Evolutionary conservation across 1,140 invertebrate species (phyloP), one percentile per base, ranked within the genome.

Genomic region (Ostrea denselamellosa): DNA sequence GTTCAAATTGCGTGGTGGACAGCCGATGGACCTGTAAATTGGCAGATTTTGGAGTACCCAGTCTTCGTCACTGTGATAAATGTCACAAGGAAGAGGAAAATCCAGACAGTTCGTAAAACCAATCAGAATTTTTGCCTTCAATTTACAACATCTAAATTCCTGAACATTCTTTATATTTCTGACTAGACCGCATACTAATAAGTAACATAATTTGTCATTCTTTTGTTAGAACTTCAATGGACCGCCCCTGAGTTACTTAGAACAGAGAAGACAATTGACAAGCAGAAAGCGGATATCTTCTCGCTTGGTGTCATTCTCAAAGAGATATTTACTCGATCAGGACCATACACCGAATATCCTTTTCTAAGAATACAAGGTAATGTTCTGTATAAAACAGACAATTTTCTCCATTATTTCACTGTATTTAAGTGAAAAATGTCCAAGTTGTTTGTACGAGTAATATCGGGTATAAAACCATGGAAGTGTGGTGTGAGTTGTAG

Each of bases 11-110:
- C 91, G 97, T 99, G 81, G 97, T 99, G 68, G 98, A 98, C 85
- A 98, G 97, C 91, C 96, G 98, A 81, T 99, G 98, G 98, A 98
- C 98, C 94, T 96, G 99, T 54, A 97, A 98, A 96, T 96, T 99
- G 77, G 97, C 98, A 19, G 98, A 99, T 96, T 99, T 98, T 95
- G 98, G 98, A 85, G 96, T 99, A 34, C 97, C 98, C 3, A 89
- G 83, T 25, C 87, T 93, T 19, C 86, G 93, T 53, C 54, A 81
- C 0, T 86, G 87, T 56, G 91, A 91, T n/a, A 90, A 90, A 87
- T 51, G 85, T 25, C 86, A 86, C 88, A 87, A 68, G 83, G 19
- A 87, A 56, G 91, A 93, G 85, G 91, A 92, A n/a, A 87, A 86
- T 14, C 85, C 62, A 84, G 91, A 92, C 81, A 92, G 92, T 92